Evolutionary conservation across 2,113 vertebrate genomes (phyloP), one percentile per base, ranked within the genome.

Genomic region (Pogonocichla stellata): DNA sequence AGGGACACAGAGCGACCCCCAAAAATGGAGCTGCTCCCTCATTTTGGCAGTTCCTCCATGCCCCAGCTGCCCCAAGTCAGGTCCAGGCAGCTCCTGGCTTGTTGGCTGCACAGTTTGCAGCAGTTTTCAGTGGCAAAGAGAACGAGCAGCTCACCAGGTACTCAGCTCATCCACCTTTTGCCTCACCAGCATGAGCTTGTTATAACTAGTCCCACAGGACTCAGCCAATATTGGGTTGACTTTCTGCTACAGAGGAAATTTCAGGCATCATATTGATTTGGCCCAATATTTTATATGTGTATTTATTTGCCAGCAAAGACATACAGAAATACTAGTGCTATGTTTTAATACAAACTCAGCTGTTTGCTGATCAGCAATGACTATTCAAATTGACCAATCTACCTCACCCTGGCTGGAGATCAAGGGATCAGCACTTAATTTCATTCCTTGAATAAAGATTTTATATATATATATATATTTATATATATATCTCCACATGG

Each of bases 351-450:
- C 96, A 86, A 95, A 97, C 93, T 97, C 97, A 94, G 97, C 96
- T 97, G 96, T 98, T 98, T 97, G 97, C 96, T 96, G 97, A 98
- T 97, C 95, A 95, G 97, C 92, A 90, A 80, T 86, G 92, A 96
- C 97, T 98, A 96, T 96, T 98, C 97, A 97, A 98, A 97, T 98
- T 98, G 98, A 97, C 97, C 98, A 97, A 95, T 97, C 97, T 98
- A 90, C 96, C 95, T 93, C 89, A 97, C 94, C 73, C 97, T 96
- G 94, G 96, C 95, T 95, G 94, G 96, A 98, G 97, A 98, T 98
- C 97, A 98, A 98, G 97, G 98, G 98, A 98, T 98, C 97, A 98
- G 94, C 61, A 93, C 97, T 98, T 98, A 98, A 98, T 98, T 98
- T 98, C 96, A 98, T 98, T 98, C 97, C 94, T 97, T 96, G 97